Evolutionary conservation across 2,797 vertebrate genomes (phyloP), one percentile per base, ranked within the genome.

Genomic region (Poecilia picta): DNA sequence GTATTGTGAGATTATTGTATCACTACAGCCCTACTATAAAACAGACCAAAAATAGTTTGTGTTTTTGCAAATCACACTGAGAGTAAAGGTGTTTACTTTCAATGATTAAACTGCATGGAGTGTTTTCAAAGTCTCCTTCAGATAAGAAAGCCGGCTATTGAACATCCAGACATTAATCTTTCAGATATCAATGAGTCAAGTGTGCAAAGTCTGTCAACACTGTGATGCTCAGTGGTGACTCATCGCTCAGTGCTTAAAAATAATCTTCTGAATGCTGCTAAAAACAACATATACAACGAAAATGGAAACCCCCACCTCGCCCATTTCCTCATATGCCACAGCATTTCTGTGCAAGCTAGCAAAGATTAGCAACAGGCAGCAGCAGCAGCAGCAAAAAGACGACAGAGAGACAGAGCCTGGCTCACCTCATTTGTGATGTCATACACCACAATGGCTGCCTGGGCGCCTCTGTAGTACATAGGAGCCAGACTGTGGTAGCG

Each of bases 391-490:
- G 43, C 15, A 31, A 39, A 20, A 28, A 46, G 49, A 59, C 47
- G 49, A 20, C 64, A 33, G 6, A 64, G 31, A 16, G 41, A 36
- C n/a, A n/a, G n/a, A 45, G 51, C 18, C 45, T 18, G 31, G 95
- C 97, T 96, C 88, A 99, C 98, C 97, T 99, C 98, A 66, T 99
- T 99, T 84, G 98, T 99, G 83, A 99, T 98, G 82, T 99, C 98
- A 15, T 99, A 99, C 74, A 99, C 98, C 96, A 99, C 98, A 78
- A 99, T 99, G 91, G 98, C 98, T 41, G 98, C 98, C 95, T 99
- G 98, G 1, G 98, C 98, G 82, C 98, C 98, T 96, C 98, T 96
- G 96, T 99, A 99, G 95, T 99, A 99, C 98, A 99, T 99, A 72
- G 98, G 98, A 46, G 98, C 98, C 94, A 99, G 95, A 93, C 98